Evolutionary conservation across 2,797 vertebrate genomes (phyloP).

Genomic region (Pseudochirops cupreus): DNA sequence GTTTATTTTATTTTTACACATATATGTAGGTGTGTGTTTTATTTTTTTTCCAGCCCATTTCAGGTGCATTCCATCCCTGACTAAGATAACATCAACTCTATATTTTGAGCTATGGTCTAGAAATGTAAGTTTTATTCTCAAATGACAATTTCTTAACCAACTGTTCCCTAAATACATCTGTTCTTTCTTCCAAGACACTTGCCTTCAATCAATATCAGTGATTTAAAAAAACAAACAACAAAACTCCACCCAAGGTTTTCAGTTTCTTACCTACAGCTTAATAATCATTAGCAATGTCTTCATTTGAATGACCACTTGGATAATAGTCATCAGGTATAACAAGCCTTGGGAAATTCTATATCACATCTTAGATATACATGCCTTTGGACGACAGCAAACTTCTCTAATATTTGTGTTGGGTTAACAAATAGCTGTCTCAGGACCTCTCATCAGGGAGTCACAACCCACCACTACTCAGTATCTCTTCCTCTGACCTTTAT

Average conservation of each 20-base stretch:
- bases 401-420: not conserved
- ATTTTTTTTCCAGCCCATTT: not conserved
- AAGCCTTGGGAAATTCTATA: not conserved
- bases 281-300: not conserved
- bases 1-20: not conserved
- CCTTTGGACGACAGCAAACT: not conserved
- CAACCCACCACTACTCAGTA: not conserved
- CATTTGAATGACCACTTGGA: not conserved
- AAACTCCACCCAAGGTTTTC: not conserved
- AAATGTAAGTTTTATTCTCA: not conserved
- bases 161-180: not conserved
- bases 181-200: not conserved
- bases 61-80: not conserved
- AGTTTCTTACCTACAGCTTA: not conserved
- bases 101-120: not conserved
- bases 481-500: not conserved
- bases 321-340: not conserved
- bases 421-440: not conserved
- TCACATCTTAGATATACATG: not conserved
- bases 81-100: not conserved
- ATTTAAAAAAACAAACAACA: not conserved
- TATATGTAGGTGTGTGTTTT: not conserved
- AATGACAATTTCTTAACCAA: not conserved
- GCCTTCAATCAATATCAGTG: not conserved
- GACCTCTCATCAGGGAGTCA: not conserved